Evolutionary conservation across 2,797 vertebrate genomes (phyloP).

Genomic region (Octomys mimax): DNA sequence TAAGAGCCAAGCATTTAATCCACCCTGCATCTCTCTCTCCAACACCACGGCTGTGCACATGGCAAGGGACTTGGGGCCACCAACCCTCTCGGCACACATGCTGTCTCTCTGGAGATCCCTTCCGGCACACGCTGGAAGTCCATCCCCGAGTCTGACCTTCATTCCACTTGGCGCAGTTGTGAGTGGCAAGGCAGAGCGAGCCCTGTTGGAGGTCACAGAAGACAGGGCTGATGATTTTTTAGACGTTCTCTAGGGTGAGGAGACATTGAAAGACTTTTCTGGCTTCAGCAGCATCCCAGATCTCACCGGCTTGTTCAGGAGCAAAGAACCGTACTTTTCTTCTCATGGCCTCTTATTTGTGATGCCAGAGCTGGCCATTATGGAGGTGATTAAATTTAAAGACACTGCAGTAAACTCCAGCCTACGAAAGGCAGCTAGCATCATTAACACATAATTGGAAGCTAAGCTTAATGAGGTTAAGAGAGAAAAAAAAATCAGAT

Average conservation of each 20-base stretch:
- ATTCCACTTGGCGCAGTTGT: neutral
- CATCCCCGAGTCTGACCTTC: neutral
- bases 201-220: neutral
- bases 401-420: slow-evolving; percentile 89
- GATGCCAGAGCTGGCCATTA: slow-evolving; percentile 89
- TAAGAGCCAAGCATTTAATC: neutral
- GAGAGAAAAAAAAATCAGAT: slow-evolving; percentile 83
- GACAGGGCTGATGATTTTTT: slow-evolving; percentile 10
- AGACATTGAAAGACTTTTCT: slow-evolving; percentile 40
- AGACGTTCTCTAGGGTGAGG: neutral
- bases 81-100: neutral
- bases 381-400: slow-evolving; percentile 91
- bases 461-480: slow-evolving; percentile 90
- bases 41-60: neutral
- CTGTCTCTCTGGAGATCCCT: neutral
- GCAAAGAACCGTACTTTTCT: slow-evolving; percentile 13
- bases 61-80: neutral
- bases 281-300: neutral
- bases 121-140: neutral
- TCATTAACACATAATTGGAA: slow-evolving; percentile 91
- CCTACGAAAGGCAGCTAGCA: slow-evolving; percentile 88
- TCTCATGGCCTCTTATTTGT: slow-evolving; percentile 87
- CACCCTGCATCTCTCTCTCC: neutral
- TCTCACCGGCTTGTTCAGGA: slow-evolving; percentile 52
- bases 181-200: neutral